phyloP scores from a whole-genome alignment of 2,888 invertebrate species.

The Idaea dimidiata region DNA sequence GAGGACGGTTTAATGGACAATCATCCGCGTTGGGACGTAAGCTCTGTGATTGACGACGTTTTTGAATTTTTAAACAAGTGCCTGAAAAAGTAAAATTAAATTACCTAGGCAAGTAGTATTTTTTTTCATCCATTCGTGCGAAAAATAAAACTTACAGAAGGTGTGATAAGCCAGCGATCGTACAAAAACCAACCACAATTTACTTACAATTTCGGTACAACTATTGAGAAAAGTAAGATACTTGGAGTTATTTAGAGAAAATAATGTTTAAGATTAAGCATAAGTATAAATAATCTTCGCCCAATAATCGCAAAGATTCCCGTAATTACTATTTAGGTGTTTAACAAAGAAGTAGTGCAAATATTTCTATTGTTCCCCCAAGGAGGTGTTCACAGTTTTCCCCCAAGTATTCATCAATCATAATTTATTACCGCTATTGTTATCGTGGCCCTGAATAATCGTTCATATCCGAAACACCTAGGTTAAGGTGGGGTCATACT shows the following conservation, averaged over 20 bases:
- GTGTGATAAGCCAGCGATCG: too few species aligned
- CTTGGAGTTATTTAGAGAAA: too few species aligned
- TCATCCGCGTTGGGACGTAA: not conserved
- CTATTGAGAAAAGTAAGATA: too few species aligned
- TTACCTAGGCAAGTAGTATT: not conserved
- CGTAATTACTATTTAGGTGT: slow-evolving; percentile 18
- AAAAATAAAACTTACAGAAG: too few species aligned
- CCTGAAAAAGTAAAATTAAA: not conserved
- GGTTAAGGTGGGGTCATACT: slow-evolving; percentile 48
- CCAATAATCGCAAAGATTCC: not conserved
- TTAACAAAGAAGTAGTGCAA: slow-evolving; percentile 35
- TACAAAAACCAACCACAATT: too few species aligned
- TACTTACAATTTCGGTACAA: too few species aligned
- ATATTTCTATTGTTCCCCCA: slow-evolving; percentile 58
- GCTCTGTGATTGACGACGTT: not conserved
- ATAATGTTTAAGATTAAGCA: too few species aligned
- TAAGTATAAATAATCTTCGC: not conserved
- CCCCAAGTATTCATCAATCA: slow-evolving; percentile 70
- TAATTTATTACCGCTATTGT: slow-evolving; percentile 76
- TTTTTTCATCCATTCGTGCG: too few species aligned
- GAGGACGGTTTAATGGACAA: not conserved
- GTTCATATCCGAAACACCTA: slow-evolving; percentile 77
- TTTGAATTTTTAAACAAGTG: not conserved
- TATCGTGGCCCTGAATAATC: slow-evolving; percentile 72
- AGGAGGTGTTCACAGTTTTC: slow-evolving; percentile 52